Percentiles rank a stretch among this genome's conserved stretches.
Evolutionary conservation across 2,888 invertebrate species (phyloP).

Genomic region (Gymnosoma rotundatum): DNA sequence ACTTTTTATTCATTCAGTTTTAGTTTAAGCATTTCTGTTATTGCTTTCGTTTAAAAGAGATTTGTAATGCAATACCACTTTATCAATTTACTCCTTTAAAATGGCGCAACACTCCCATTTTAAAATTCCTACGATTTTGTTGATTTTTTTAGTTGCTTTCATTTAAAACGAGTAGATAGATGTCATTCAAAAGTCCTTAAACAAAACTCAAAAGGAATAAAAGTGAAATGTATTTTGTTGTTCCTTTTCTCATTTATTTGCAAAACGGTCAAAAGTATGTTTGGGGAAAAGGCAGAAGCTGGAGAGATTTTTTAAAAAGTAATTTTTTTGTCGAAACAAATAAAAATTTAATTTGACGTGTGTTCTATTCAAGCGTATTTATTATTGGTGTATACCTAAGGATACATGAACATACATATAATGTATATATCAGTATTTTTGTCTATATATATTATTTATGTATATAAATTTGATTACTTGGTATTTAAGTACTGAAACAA

Average conservation of each 20-base stretch:
- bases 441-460: background rate
- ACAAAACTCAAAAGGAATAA: constrained; percentile 36
- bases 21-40: no score
- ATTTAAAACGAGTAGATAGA: constrained; percentile 28
- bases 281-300: background rate
- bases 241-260: constrained; percentile 25
- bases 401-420: background rate
- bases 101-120: constrained; percentile 30
- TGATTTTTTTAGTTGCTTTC: constrained; percentile 19
- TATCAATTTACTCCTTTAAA: constrained; percentile 14
- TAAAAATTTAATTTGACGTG: constrained; percentile 63
- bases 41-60: background rate
- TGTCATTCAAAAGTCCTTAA: constrained; percentile 68
- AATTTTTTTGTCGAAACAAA: constrained; percentile 35
- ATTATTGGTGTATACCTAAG: background rate
- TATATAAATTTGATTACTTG: no score
- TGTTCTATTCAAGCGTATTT: constrained; percentile 60
- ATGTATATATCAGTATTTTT: background rate
- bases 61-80: background rate
- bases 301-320: background rate
- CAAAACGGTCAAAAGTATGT: constrained; percentile 12
- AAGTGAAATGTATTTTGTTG: constrained; percentile 24
- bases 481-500: no score
- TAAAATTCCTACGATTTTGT: constrained; percentile 41
- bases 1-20: no score